Evolutionary conservation across 2,888 invertebrate species (phyloP).

Genomic region (Agonopterix alstromeriana): DNA sequence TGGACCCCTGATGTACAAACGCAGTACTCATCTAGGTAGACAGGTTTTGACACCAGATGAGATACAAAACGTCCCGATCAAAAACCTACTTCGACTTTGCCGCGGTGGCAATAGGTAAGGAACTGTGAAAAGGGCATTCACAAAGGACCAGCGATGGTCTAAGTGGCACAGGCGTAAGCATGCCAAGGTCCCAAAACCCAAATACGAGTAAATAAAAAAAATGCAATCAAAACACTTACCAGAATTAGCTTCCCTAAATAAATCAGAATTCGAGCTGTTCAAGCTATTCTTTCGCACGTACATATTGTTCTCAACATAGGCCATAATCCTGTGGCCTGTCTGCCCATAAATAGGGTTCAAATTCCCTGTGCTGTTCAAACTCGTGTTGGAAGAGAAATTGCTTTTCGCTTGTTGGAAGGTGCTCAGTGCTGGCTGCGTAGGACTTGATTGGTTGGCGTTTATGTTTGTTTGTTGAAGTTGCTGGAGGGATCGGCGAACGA

Average conservation of each 20-base stretch:
- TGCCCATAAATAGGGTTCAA: constrained; percentile 70
- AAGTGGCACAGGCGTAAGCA: no score
- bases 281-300: constrained; percentile 67
- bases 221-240: constrained; percentile 24
- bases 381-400: constrained; percentile 50
- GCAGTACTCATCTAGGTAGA: no score
- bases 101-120: no score
- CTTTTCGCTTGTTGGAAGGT: constrained; percentile 66
- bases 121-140: no score
- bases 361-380: constrained; percentile 55
- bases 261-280: constrained; percentile 52
- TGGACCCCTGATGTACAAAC: no score
- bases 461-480: constrained; percentile 37
- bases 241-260: constrained; percentile 40
- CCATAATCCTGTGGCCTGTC: constrained; percentile 59
- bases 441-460: constrained; percentile 22
- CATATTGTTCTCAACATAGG: constrained; percentile 55
- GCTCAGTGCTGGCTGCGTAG: constrained; percentile 33
- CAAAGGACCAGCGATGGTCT: no score
- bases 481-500: constrained; percentile 76
- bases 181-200: no score
- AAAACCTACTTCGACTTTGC: no score
- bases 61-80: no score
- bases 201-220: no score
- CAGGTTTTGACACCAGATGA: no score